phyloP scores from a whole-genome alignment of 1,140 invertebrate species.

The Cherax quadricarinatus region DNA sequence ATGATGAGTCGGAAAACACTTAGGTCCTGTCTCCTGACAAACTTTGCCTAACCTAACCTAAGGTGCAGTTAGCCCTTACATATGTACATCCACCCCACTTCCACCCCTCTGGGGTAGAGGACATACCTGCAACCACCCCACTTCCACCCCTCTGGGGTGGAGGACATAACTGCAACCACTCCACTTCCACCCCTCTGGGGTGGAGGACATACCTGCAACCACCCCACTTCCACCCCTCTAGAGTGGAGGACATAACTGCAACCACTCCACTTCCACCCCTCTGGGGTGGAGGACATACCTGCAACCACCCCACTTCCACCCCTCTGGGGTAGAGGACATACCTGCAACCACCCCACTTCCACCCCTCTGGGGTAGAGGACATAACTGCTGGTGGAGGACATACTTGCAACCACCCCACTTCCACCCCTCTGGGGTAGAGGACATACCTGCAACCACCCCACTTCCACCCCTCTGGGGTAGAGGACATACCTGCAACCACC shows the following conservation, averaged over 20 bases:
- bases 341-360: constrained; percentile 84
- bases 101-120: constrained; percentile 81
- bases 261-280: constrained; percentile 84
- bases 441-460: constrained; percentile 84
- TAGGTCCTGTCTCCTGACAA: too few relatives aligned
- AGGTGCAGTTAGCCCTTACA: too few relatives aligned
- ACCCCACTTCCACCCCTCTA: constrained; percentile 84
- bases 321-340: constrained; percentile 79
- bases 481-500: constrained; percentile 41
- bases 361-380: constrained; percentile 80
- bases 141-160: constrained; percentile 81
- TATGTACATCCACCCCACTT: constrained; percentile 84
- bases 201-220: constrained; percentile 81
- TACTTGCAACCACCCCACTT: constrained; percentile 84
- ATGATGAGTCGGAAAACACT: too few relatives aligned
- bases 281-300: constrained; percentile 79
- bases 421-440: constrained; percentile 81
- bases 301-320: constrained; percentile 85
- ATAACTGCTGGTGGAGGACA: too few relatives aligned
- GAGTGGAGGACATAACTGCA: constrained; percentile 80
- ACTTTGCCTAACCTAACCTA: too few relatives aligned
- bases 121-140: constrained; percentile 84
- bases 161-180: constrained; percentile 82
- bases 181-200: constrained; percentile 83
- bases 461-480: constrained; percentile 81